Conservation (phyloP, 1,140 invertebrate genomes). For the Drosophila bipectinata region DNA sequence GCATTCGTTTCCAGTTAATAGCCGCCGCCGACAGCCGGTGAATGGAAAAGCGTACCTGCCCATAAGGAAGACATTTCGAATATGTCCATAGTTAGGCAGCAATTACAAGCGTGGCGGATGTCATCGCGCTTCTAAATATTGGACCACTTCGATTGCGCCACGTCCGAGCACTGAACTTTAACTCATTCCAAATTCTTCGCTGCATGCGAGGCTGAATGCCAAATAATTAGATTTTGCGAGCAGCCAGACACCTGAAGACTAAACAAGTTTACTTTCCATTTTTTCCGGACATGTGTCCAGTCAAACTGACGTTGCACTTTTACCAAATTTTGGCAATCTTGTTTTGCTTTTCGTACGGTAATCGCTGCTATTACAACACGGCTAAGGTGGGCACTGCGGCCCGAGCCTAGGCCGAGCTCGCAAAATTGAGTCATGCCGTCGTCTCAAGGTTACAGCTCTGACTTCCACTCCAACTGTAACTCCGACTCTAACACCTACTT, state of each 20-base stretch:
- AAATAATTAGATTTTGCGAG: slow-evolving; percentile 20
- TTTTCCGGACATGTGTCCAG: slow-evolving; percentile 56
- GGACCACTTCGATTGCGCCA: background rate
- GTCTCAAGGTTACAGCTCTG: slow-evolving; percentile 67
- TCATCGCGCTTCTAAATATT: no score
- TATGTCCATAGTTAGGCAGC: slow-evolving; percentile 5
- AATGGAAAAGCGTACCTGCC: slow-evolving; percentile 1
- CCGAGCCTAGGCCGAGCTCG: slow-evolving; percentile 32
- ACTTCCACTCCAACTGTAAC: slow-evolving; percentile 43
- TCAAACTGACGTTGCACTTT: slow-evolving; percentile 76
- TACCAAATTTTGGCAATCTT: slow-evolving; percentile 62
- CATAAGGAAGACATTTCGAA: slow-evolving; percentile 19
- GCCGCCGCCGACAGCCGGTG: background rate
- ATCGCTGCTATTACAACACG: slow-evolving; percentile 60
- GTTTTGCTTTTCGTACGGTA: slow-evolving; percentile 22
- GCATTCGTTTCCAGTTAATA: slow-evolving; percentile 12
- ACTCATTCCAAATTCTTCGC: background rate
- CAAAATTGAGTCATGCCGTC: slow-evolving; percentile 51
- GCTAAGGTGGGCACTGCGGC: slow-evolving; percentile 11
- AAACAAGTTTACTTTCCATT: slow-evolving; percentile 65
- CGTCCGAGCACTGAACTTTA: background rate
- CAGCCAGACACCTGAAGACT: slow-evolving; percentile 13
- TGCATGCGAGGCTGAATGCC: slow-evolving; percentile 11
- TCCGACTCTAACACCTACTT: slow-evolving; percentile 26
- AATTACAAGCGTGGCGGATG: slow-evolving; percentile 4